Percentiles rank a stretch among this genome's conserved stretches.
These are phyloP conservation scores for Arothron firmamentum DNA, from an alignment of 2,113 vertebrate genomes.

Conservation along the genomic window DNA sequence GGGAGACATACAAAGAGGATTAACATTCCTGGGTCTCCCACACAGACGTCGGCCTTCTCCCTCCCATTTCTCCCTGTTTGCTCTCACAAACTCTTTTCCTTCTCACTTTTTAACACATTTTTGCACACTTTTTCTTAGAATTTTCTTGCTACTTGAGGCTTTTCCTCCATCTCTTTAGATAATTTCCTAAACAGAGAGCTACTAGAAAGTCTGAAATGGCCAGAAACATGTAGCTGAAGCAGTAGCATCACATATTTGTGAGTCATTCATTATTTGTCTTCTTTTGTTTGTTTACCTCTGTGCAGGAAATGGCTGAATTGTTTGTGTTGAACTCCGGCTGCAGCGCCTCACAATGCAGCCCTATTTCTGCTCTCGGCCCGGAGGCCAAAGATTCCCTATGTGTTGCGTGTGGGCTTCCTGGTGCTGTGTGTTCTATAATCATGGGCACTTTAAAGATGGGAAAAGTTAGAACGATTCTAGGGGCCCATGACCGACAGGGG, in stretches of 20 bases:
- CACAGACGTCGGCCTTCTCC: constrained; percentile 60
- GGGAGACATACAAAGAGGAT: constrained; percentile 74
- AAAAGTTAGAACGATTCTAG: too few species aligned
- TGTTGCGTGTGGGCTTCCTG: constrained; percentile 41
- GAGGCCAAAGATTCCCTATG: constrained; percentile 12
- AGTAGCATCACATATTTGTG: constrained; percentile 12
- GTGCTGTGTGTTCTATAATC: constrained; percentile 46
- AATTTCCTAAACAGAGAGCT: too few species aligned
- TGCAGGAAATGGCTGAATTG: constrained; percentile 42
- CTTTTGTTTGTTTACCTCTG: constrained; percentile 47
- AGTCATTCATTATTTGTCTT: constrained; percentile 8
- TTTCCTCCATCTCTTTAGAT: not conserved
- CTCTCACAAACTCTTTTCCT: constrained; percentile 15
- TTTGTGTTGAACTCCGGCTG: constrained; percentile 46
- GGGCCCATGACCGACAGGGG: too few species aligned
- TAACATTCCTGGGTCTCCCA: constrained; percentile 73
- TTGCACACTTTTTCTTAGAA: constrained; percentile 19
- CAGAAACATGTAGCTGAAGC: not conserved
- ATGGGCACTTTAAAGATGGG: too few species aligned
- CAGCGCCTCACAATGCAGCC: constrained; percentile 21
- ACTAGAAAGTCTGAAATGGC: not conserved
- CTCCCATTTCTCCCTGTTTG: constrained; percentile 37
- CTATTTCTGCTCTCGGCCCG: constrained; percentile 27
- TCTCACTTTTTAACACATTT: constrained; percentile 17
- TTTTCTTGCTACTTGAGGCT: constrained; percentile 10